These are phyloP conservation scores for Tor tambroides DNA, from an alignment of 2,113 vertebrate genomes.

Conservation along the genomic window DNA sequence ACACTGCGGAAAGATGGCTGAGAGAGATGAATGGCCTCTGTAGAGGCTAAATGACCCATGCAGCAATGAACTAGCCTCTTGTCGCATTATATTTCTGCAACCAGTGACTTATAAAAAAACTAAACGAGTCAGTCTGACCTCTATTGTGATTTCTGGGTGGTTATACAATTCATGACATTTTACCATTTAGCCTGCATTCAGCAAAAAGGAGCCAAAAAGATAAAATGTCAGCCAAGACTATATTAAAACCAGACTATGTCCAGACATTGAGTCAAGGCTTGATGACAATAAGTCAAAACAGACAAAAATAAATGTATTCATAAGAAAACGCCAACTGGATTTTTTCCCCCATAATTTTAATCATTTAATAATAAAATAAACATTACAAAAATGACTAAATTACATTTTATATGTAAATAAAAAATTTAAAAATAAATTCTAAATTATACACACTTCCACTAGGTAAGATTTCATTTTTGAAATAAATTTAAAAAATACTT, in stretches of 20 bases:
- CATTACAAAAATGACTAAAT: too few species aligned
- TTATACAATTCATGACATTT: constrained; percentile 10
- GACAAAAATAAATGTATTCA: too few species aligned
- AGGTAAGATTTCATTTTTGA: too few species aligned
- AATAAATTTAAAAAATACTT: too few species aligned
- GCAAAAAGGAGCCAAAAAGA: constrained; percentile 1
- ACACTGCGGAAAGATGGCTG: background rate
- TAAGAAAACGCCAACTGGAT: too few species aligned
- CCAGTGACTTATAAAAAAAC: constrained; percentile 5
- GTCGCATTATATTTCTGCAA: background rate
- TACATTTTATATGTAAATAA: too few species aligned
- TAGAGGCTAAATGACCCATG: constrained; percentile 3
- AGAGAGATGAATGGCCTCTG: background rate
- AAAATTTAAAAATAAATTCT: too few species aligned
- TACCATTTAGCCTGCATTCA: background rate
- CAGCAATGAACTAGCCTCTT: background rate
- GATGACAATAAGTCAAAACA: background rate
- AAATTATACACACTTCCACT: too few species aligned
- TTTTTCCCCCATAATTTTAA: too few species aligned
- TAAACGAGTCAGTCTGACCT: background rate
- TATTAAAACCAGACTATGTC: constrained; percentile 8
- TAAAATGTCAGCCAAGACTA: background rate
- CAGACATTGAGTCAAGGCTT: background rate
- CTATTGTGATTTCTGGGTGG: background rate
- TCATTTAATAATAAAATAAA: too few species aligned